A percentile compares a stretch with the other conserved stretches of the same genome.
Evolutionary conservation across 92 coral and sea anemone genomes (phyloP).

Genomic region (Palythoa heliodiscus): DNA sequence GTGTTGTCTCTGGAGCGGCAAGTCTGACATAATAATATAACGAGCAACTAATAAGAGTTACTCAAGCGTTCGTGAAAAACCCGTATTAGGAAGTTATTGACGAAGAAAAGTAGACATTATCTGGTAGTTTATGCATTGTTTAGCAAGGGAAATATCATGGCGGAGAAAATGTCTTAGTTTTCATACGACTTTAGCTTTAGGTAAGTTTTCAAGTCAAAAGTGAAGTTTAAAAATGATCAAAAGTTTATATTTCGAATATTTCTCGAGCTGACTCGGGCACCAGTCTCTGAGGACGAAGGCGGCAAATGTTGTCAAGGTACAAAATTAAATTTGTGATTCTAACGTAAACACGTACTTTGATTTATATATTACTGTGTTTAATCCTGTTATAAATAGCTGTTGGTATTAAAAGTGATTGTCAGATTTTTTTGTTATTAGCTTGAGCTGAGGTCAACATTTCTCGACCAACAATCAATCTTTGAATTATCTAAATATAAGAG

Average conservation of each 20-base stretch:
- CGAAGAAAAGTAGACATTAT: constrained; percentile 19
- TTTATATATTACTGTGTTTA: constrained; percentile 9
- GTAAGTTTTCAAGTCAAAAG: background rate
- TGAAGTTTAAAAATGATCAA: background rate
- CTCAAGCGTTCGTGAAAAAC: background rate
- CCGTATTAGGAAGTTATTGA: constrained; percentile 33
- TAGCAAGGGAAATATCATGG: constrained; percentile 40
- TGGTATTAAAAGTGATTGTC: background rate
- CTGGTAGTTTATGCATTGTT: constrained; percentile 35
- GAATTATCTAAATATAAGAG: background rate
- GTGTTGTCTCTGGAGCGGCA: background rate
- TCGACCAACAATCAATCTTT: background rate
- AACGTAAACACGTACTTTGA: constrained; percentile 31
- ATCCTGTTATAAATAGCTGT: background rate
- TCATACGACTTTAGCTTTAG: background rate
- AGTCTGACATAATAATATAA: constrained; percentile 32
- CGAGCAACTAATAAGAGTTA: constrained; percentile 16
- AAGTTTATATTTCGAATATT: background rate
- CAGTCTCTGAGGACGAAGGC: constrained; percentile 19
- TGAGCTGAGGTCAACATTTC: background rate
- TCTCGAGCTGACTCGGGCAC: background rate
- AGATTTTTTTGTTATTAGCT: background rate
- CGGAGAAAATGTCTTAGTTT: background rate
- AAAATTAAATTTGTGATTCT: constrained; percentile 15
- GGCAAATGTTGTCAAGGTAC: constrained; percentile 31